Percentiles rank a stretch among this genome's conserved stretches.
phyloP scores from a whole-genome alignment of 2,888 invertebrate species.

The Drosophila affinis region DNA sequence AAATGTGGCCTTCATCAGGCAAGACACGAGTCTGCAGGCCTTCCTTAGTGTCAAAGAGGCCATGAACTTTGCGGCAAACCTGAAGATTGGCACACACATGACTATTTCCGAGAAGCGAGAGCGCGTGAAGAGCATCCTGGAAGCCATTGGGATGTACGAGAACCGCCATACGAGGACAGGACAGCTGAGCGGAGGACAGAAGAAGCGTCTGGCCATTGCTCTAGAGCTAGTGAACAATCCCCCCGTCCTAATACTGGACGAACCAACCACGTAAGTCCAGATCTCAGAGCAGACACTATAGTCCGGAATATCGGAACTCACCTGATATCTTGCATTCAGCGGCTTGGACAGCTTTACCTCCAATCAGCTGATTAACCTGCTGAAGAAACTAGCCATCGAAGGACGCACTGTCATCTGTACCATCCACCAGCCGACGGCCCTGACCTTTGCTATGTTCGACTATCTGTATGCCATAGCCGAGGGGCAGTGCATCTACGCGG shows the following conservation, averaged over 20 bases:
- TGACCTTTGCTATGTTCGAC: constrained; percentile 94
- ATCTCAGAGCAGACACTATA: background rate
- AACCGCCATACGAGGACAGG: constrained; percentile 88
- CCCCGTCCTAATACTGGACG: constrained; percentile 96
- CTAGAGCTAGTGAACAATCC: constrained; percentile 96
- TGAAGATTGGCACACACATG: constrained; percentile 90
- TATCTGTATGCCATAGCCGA: constrained; percentile 92
- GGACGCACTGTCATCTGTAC: constrained; percentile 94
- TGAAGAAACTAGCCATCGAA: constrained; percentile 92
- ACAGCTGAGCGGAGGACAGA: constrained; percentile 94
- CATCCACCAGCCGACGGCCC: constrained; percentile 96
- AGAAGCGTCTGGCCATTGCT: constrained; percentile 94
- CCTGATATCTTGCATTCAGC: constrained; percentile 84
- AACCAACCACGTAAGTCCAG: constrained; percentile 92
- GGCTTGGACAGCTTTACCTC: constrained; percentile 92
- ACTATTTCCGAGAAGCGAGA: constrained; percentile 86
- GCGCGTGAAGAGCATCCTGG: constrained; percentile 90
- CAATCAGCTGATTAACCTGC: constrained; percentile 91
- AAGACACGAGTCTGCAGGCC: constrained; percentile 92
- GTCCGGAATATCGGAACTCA: background rate
- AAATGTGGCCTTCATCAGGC: constrained; percentile 95
- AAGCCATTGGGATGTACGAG: constrained; percentile 89
- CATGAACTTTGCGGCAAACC: constrained; percentile 92
- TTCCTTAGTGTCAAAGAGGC: constrained; percentile 93
- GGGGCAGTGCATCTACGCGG: constrained; percentile 92